Conservation (phyloP, 53 echinoderm and acorn worm genomes). For the Zoroaster sp. region DNA sequence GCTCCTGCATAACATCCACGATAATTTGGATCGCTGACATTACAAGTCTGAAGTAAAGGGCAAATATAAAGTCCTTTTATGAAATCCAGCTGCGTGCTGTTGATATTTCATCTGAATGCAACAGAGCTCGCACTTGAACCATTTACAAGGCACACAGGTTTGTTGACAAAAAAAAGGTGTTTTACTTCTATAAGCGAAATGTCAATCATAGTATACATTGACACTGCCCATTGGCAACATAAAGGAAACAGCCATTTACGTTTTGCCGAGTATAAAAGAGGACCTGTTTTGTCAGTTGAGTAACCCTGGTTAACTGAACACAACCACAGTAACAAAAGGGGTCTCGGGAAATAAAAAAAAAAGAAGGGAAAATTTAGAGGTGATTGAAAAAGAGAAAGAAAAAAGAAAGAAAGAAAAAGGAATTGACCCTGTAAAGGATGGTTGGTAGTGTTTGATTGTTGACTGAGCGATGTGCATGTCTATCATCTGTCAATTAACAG, state of each 20-base stretch:
- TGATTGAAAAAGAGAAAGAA: neutral
- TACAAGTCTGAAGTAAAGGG: conserved; percentile 36
- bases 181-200: neutral
- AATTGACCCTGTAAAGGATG: conserved; percentile 5
- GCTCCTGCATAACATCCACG: neutral
- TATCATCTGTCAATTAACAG: conserved; percentile 38
- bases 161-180: neutral
- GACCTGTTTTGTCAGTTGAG: conserved; percentile 44
- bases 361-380: neutral
- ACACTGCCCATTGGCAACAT: conserved; percentile 39
- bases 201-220: conserved; percentile 37
- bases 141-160: conserved; percentile 3
- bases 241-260: conserved; percentile 4
- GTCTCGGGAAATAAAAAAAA: neutral
- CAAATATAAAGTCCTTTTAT: neutral
- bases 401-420: neutral
- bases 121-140: conserved; percentile 11
- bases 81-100: neutral
- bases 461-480: conserved; percentile 35
- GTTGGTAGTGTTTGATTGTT: neutral
- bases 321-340: conserved; percentile 34
- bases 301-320: conserved; percentile 35
- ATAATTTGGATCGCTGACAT: neutral
- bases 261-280: conserved; percentile 16
- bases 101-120: neutral